Conservation (phyloP, 2,888 invertebrate species). For the Tigriopus californicus region DNA sequence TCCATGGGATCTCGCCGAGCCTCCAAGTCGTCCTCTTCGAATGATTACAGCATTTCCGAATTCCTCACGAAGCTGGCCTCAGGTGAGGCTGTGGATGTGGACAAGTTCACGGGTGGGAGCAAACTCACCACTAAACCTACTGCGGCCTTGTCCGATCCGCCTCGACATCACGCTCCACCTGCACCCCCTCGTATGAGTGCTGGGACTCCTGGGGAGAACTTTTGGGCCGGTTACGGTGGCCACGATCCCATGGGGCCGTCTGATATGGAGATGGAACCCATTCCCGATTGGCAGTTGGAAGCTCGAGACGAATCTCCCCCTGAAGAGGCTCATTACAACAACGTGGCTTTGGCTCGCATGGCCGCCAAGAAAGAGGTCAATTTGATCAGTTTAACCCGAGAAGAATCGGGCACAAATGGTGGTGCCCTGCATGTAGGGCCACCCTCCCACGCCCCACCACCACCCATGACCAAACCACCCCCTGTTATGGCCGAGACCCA, state of each 20-base stretch:
- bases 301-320: not conserved
- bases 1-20: too few relatives aligned
- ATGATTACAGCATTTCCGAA: not conserved
- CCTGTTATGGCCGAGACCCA: not conserved
- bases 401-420: not conserved
- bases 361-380: not conserved
- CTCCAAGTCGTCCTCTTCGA: not conserved
- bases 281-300: constrained; percentile 3
- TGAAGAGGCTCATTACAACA: not conserved
- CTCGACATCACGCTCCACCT: too few relatives aligned
- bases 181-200: too few relatives aligned
- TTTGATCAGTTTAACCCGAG: not conserved
- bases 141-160: too few relatives aligned
- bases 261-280: not conserved
- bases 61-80: not conserved
- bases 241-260: not conserved
- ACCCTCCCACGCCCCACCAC: too few relatives aligned
- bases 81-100: not conserved
- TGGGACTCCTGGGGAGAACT: too few relatives aligned
- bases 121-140: too few relatives aligned
- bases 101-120: not conserved
- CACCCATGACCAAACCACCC: not conserved
- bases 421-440: not conserved
- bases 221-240: too few relatives aligned
- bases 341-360: not conserved